A percentile compares a stretch with the other conserved stretches of the same genome.
Conservation (phyloP, 2,113 vertebrate genomes). For the Heterocephalus glaber region DNA sequence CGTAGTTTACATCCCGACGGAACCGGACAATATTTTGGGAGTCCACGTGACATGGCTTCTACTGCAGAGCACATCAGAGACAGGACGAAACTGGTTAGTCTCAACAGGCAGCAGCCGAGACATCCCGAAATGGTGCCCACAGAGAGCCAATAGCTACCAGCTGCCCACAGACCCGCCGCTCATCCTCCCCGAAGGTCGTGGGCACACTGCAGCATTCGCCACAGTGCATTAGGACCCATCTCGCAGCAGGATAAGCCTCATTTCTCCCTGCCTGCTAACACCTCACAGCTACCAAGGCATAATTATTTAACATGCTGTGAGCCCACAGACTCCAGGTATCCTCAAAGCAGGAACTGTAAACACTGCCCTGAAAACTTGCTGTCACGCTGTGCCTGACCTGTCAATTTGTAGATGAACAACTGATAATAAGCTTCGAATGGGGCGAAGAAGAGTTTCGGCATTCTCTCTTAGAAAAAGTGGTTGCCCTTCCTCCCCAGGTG, state of each 20-base stretch:
- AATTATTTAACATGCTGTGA: constrained; percentile 88
- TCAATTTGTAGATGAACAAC: constrained; percentile 86
- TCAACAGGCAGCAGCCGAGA: constrained; percentile 92
- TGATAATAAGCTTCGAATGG: constrained; percentile 89
- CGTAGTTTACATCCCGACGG: constrained; percentile 97
- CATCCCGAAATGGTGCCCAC: constrained; percentile 84
- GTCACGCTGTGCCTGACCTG: constrained; percentile 89
- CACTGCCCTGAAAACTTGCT: constrained; percentile 87
- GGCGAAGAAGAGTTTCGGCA: constrained; percentile 90
- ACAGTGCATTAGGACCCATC: constrained; percentile 83
- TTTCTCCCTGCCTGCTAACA: constrained; percentile 84
- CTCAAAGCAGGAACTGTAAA: constrained; percentile 84
- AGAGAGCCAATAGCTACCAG: constrained; percentile 87
- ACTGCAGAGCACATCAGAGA: constrained; percentile 95
- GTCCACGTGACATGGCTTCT: constrained; percentile 94
- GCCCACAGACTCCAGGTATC: constrained; percentile 85
- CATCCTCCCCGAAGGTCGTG: constrained; percentile 83
- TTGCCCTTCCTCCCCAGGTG: constrained; percentile 83
- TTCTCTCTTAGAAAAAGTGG: constrained; percentile 81
- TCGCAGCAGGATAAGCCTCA: constrained; percentile 81
- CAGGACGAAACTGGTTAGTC: constrained; percentile 94
- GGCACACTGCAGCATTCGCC: constrained; percentile 79
- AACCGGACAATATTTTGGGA: constrained; percentile 97
- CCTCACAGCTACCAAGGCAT: constrained; percentile 87
- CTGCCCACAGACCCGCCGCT: constrained; percentile 80